Evolutionary conservation across 2,113 vertebrate genomes (phyloP).

Genomic region (Grammomys dolichurus): DNA sequence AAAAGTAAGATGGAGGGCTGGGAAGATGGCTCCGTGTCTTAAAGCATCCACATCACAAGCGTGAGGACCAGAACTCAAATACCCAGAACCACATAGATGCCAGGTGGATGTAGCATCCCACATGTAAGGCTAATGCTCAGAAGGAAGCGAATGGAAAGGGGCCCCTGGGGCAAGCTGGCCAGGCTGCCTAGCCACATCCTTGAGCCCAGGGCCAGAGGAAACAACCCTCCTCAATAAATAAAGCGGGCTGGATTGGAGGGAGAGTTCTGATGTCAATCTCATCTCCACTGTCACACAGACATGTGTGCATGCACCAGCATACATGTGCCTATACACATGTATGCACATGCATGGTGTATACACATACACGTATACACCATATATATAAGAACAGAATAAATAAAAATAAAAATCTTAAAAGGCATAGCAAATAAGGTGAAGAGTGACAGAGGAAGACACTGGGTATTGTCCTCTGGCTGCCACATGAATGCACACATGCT

Average conservation of each 20-base stretch:
- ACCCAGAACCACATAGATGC: not conserved
- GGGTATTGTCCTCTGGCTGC: too few species aligned
- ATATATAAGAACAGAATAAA: not conserved
- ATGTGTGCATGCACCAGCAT: too few species aligned
- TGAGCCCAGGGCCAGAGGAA: not conserved
- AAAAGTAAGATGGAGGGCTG: not conserved
- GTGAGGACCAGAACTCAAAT: not conserved
- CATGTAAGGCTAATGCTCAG: not conserved
- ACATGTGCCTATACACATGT: too few species aligned
- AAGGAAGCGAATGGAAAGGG: not conserved
- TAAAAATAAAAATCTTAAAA: not conserved
- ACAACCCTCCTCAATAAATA: not conserved
- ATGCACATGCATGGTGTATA: not conserved
- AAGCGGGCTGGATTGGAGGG: not conserved
- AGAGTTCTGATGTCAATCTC: not conserved
- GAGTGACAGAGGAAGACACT: not conserved
- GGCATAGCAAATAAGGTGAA: not conserved
- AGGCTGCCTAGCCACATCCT: not conserved
- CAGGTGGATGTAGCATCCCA: not conserved
- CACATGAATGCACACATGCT: not conserved
- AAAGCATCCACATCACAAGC: not conserved
- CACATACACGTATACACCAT: too few species aligned
- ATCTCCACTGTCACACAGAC: not conserved
- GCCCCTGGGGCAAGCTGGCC: not conserved
- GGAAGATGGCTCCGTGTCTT: not conserved